phyloP scores from a whole-genome alignment of 2,888 invertebrate genomes.

The Frankliniella fusca region DNA sequence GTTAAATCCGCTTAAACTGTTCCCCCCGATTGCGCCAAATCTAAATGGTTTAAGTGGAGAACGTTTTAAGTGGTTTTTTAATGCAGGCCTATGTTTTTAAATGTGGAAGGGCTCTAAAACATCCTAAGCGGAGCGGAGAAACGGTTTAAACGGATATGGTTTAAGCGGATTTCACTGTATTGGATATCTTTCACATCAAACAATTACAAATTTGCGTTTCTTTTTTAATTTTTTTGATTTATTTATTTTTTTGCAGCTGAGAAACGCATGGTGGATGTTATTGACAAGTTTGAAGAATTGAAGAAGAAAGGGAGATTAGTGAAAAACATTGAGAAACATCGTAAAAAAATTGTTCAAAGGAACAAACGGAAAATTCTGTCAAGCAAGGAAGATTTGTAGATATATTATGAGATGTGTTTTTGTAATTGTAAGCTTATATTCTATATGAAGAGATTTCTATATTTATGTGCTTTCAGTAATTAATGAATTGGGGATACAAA shows the following conservation, averaged over 20 bases:
- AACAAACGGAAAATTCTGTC: conserved; percentile 7
- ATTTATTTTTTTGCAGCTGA: conserved; percentile 61
- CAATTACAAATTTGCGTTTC: too few species aligned
- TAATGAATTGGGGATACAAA: neutral
- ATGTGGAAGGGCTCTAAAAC: too few species aligned
- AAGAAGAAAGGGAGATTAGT: conserved; percentile 72
- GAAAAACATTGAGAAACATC: conserved; percentile 70
- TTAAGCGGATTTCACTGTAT: too few species aligned
- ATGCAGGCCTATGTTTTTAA: too few species aligned
- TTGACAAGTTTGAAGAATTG: conserved; percentile 74
- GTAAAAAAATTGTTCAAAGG: conserved; percentile 32
- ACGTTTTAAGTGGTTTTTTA: too few species aligned
- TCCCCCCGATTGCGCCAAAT: too few species aligned
- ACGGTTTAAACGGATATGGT: too few species aligned
- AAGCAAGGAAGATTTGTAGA: neutral
- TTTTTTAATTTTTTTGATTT: conserved; percentile 32
- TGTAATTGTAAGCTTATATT: neutral
- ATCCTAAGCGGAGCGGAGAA: too few species aligned
- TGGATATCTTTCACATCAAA: too few species aligned
- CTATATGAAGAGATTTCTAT: neutral
- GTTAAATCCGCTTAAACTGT: too few species aligned
- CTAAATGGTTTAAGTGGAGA: too few species aligned
- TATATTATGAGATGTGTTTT: neutral
- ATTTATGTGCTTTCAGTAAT: neutral
- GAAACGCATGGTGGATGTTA: conserved; percentile 65